These are phyloP conservation scores for Carlito syrichta DNA, from an alignment of 2,113 vertebrate genomes.

Conservation along the genomic window DNA sequence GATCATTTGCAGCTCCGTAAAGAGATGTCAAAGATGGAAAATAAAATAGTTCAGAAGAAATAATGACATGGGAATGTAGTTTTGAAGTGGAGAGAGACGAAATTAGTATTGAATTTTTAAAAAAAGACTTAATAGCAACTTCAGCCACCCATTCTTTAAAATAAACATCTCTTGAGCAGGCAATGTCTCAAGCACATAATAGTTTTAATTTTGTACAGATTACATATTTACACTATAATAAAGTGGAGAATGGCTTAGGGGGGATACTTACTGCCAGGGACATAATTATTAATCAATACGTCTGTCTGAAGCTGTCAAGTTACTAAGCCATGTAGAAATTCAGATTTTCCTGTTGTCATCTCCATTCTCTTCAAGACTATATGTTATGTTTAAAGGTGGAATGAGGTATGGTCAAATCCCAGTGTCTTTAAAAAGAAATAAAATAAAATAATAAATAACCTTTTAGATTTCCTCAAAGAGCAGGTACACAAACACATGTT, in stretches of 20 bases:
- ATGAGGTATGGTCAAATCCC: neutral
- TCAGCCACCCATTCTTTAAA: constrained; percentile 15
- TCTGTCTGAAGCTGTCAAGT: constrained; percentile 61
- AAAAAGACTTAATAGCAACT: neutral
- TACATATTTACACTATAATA: constrained; percentile 64
- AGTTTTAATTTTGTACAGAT: constrained; percentile 64
- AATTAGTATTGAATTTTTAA: neutral
- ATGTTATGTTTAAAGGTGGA: constrained; percentile 24
- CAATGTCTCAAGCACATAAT: constrained; percentile 36
- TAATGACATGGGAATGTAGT: neutral
- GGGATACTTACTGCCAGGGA: constrained; percentile 37
- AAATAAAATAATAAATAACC: neutral
- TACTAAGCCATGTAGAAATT: constrained; percentile 48
- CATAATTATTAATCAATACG: constrained; percentile 65
- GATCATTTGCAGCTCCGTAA: constrained; percentile 36
- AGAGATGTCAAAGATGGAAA: neutral
- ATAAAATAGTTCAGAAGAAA: neutral
- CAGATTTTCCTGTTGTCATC: constrained; percentile 21
- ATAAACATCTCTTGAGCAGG: constrained; percentile 21
- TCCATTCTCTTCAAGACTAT: constrained; percentile 5
- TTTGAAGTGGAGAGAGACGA: neutral
- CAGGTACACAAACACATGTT: neutral
- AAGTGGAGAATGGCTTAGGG: constrained; percentile 53
- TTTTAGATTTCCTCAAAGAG: neutral
- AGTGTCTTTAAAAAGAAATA: neutral